Evolutionary conservation across 2,888 invertebrate species (phyloP), one percentile per base, ranked within the genome.

Genomic region (Aplocera efformata): DNA sequence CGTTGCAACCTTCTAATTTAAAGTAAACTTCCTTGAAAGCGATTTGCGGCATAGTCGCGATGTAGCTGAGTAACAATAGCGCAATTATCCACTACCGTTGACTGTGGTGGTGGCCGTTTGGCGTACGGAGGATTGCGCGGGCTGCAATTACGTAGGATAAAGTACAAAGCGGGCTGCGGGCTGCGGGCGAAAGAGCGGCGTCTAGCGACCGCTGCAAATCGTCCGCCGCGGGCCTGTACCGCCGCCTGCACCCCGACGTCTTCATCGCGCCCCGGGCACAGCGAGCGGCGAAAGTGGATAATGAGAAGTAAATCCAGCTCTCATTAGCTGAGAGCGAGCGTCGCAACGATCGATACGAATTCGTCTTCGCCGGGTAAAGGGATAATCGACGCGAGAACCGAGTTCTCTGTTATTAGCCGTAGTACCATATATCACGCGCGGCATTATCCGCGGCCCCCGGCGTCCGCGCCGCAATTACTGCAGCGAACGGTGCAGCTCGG

Each of bases 361-460:
- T 78, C 83, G 80, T 80, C 80, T 80, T 79, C 71, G 71, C 70
- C 67, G 60, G 66, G 79, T 77, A 82, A 83, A 82, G 79, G 82
- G 81, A 85, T 85, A 85, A 88, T 84, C 84, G 81, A 67, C 68
- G 72, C 73, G 61, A 71, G 67, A 66, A 63, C 65, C 72, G 57
- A 65, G 67, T 75, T 76, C 77, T 76, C 77, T 83, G 83, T 83
- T 85, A 86, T 86, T 85, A 88, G 80, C 73, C 71, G 75, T 74
- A 76, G 82, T 79, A 80, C 79, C 84, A 86, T 88, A 88, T 84
- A 88, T 85, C 86, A 86, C 85, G 79, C 69, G 71, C 75, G 70
- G 80, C 67, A 80, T 78, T 80, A 79, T 64, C 69, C 67, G 70
- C 69, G 72, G 81, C 83, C 85, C 63, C 77, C 75, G 83, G 83